Percentiles rank a stretch among this genome's conserved stretches.
Conservation (phyloP, 2,888 invertebrate genomes). For the Copidosoma aretas region DNA sequence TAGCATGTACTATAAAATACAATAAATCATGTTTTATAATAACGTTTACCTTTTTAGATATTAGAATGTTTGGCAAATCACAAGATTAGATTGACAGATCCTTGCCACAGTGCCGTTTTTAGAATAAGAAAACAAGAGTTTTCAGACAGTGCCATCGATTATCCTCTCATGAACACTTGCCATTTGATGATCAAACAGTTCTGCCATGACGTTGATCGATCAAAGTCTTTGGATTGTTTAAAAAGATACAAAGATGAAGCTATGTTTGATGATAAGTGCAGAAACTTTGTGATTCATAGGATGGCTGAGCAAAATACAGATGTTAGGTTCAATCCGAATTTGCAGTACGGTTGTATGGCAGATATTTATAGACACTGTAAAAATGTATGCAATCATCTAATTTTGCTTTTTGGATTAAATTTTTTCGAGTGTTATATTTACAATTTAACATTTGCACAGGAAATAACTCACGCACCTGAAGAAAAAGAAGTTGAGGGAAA, state of each 20-base stretch:
- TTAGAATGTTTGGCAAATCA: constrained; percentile 76
- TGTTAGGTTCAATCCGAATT: constrained; percentile 84
- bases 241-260: constrained; percentile 79
- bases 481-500: constrained; percentile 84
- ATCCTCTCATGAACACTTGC: constrained; percentile 82
- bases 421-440: not conserved
- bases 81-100: constrained; percentile 69
- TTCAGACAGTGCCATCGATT: constrained; percentile 86
- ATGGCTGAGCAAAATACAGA: constrained; percentile 91
- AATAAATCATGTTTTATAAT: not conserved
- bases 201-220: constrained; percentile 73
- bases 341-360: constrained; percentile 79
- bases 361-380: constrained; percentile 82
- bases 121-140: constrained; percentile 85
- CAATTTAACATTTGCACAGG: constrained; percentile 38
- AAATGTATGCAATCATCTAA: constrained; percentile 59
- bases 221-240: constrained; percentile 78
- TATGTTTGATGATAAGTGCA: constrained; percentile 83
- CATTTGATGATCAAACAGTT: constrained; percentile 85
- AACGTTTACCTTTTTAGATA: constrained; percentile 65
- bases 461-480: constrained; percentile 53
- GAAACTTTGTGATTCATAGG: constrained; percentile 81
- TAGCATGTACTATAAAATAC: not conserved
- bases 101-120: constrained; percentile 84
- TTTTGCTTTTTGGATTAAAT: not conserved